Conservation (phyloP, 2,888 invertebrate genomes). For the Deilephila porcellus region DNA sequence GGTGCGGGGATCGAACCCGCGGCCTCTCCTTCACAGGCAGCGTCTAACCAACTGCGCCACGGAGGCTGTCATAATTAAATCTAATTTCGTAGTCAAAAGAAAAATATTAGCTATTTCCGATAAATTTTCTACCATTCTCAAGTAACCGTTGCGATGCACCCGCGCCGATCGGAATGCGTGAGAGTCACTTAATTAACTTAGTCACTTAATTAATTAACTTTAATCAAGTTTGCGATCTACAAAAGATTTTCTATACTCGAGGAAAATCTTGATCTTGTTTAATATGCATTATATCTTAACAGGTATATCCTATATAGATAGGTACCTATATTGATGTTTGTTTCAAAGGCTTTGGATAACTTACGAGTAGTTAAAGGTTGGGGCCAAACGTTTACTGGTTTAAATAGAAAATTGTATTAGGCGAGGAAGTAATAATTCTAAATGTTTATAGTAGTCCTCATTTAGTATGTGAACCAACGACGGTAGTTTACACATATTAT, state of each 20-base stretch:
- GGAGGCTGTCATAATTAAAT: no score
- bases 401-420: no score
- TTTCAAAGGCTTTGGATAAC: neutral
- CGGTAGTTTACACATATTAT: no score
- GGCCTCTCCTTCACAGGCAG: no score
- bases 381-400: no score
- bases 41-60: no score
- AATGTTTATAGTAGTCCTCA: no score
- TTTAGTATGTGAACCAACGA: no score
- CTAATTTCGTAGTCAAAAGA: neutral
- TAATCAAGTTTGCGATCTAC: slow-evolving; percentile 22
- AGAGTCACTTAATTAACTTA: slow-evolving; percentile 27
- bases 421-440: no score
- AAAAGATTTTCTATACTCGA: slow-evolving; percentile 22
- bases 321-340: neutral
- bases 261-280: slow-evolving; percentile 20
- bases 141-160: slow-evolving; percentile 24
- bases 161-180: slow-evolving; percentile 29
- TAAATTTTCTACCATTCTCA: slow-evolving; percentile 11
- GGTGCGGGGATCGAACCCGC: no score
- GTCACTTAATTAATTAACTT: slow-evolving; percentile 29
- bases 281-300: slow-evolving; percentile 9
- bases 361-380: no score
- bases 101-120: neutral
- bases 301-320: neutral